Evolutionary conservation across 2,888 invertebrate species (phyloP), one percentile per base, ranked within the genome.

Genomic region (Amorpha juglandis): DNA sequence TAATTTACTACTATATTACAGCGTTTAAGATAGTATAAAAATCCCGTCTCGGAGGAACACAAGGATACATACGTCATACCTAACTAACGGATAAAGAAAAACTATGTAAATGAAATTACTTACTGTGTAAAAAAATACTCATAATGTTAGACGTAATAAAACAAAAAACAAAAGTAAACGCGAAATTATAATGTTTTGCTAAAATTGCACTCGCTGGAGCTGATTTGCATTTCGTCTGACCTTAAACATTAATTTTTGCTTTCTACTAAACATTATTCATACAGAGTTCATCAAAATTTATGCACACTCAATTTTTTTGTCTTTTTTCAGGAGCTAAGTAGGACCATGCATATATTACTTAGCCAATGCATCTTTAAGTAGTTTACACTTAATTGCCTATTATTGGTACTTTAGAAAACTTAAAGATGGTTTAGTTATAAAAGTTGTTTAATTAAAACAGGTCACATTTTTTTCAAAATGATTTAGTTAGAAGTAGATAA

Each of bases 391-490:
- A 53, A 53, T 12, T 52, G 27, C 16, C 6, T 7, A 7, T 38
- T 1, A 38, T 11, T 51, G 11, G 12, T 21, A 27, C 14, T 52
- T 52, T 9, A 1, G 21, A 6, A 6, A 38, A 6, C 7, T 9
- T 38, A 6, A 9, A 1, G 7, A 38, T n/a, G n/a, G 7, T 38
- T 38, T 9, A 38, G 7, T 38, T 8, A 6, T 14, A 27, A 52
- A 27, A 52, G 19, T 38, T 11, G 19, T 16, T 7, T 38, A 58
- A 58, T 42, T 58, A 58, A 12, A 50, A 50, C 50, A 19, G 42
- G 19, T 58, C 42, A 58, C 45, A 69, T 70, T 69, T 73, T 72
- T 67, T 70, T 68, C 50, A 42, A 67, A 50, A 64, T 66, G 62
- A 65, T 62, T 67, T 72, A 68, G 63, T 52, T 19, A 27, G 65